Base-by-base conservation (phyloP, 2,888 invertebrate genomes). In the Dasysyrphus albostriatus region DNA sequence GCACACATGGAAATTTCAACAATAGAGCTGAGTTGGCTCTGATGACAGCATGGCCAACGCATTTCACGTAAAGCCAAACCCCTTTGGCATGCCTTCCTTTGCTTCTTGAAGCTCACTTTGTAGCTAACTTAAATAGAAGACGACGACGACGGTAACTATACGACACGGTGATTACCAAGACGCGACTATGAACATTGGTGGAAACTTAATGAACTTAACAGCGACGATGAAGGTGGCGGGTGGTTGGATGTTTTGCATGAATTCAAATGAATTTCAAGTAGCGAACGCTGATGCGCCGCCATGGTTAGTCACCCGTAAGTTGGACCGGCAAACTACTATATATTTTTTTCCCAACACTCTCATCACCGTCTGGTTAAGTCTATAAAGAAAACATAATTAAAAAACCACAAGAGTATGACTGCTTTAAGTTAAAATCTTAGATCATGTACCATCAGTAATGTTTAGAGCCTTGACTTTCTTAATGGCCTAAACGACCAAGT, bases 21-120 rank as follows among this genome's bases (percentile, higher is more conserved):
- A 82, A 82, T 82, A 82, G 81, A 70, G 51, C 63, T 63, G 54
- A 79, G 24, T 24, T 24, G 51, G 44, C 72, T n/a, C n/a, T 80
- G 80, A 76, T 81, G 84, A 80, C 84, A 81, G 81, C 76, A 67
- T 49, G 12, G 8, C 49, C 49, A 67, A 84, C 84, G 84, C 84
- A 84, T 72, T 65, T 14, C 37, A 37, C 19, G 67, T n/a, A 44
- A 47, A 51, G 80, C 80, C 80, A 72, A 84, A 80, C 80, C 70
- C 72, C 58, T 65, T 84, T 51, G 39, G 59, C 75, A 79, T 75
- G 39, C 47, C 78, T 51, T 24, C 34, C 44, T 63, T n/a, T 42
- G 29, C 10, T 6, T 19, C 47, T 54, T n/a, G 24, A 37, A 51
- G 67, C 12, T 67, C 32, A 24, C 29, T n/a, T 16, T 14, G 24